Percentiles rank a stretch among this genome's conserved stretches.
Conservation (phyloP, 1,140 invertebrate species). For the Octopus sinensis region DNA sequence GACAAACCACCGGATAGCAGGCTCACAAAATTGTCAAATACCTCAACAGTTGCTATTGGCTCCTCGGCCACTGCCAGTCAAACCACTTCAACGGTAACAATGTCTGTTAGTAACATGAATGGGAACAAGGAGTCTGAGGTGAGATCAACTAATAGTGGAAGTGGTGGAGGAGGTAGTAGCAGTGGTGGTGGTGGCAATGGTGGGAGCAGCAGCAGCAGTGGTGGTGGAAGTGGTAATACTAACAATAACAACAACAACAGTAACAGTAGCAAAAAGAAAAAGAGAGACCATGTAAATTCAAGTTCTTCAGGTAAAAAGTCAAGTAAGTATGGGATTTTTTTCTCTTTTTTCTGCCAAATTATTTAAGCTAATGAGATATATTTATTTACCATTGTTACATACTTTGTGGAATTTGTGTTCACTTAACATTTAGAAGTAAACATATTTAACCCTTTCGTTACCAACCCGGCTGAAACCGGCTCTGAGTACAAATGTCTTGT, state of each 20-base stretch:
- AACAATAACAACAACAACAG: not conserved
- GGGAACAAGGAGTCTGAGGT: conserved; percentile 64
- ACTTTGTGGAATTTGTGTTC: too few species aligned
- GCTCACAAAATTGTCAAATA: not conserved
- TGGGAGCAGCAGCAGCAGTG: too few species aligned
- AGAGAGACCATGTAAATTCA: not conserved
- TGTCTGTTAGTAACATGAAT: conserved; percentile 55
- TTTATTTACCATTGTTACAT: too few species aligned
- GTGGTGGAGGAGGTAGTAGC: not conserved
- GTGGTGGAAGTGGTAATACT: too few species aligned
- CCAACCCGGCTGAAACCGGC: too few species aligned
- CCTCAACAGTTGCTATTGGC: not conserved
- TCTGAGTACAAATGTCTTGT: too few species aligned
- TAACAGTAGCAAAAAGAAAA: conserved; percentile 3
- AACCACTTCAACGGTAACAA: conserved; percentile 2
- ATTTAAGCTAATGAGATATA: too few species aligned
- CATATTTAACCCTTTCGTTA: too few species aligned
- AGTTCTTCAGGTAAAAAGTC: not conserved
- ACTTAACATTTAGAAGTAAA: too few species aligned
- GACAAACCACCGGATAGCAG: conserved; percentile 37
- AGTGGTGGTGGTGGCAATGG: not conserved
- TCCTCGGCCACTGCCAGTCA: conserved; percentile 6
- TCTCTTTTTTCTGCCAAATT: too few species aligned
- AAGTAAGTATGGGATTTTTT: not conserved
- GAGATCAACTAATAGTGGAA: conserved; percentile 20